phyloP scores from a whole-genome alignment of 2,113 vertebrate species.

The Oceanites oceanicus region DNA sequence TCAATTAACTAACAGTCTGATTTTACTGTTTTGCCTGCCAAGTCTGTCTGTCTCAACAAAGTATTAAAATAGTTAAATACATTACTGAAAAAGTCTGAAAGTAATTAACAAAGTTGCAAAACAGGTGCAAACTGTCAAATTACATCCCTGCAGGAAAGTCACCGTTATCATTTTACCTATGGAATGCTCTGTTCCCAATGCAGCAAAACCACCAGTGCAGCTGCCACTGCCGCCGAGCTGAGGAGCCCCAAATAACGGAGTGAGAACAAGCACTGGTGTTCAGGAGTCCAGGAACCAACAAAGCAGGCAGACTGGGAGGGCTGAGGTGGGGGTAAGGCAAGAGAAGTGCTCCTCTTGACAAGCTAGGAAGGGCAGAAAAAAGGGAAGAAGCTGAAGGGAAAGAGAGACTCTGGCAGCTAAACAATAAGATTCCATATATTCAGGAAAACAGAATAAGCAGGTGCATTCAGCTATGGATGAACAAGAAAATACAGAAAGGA shows the following conservation, averaged over 20 bases:
- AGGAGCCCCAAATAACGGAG: not conserved
- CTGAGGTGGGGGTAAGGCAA: not conserved
- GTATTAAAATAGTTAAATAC: constrained; percentile 8
- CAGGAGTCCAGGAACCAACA: constrained; percentile 12
- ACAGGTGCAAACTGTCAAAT: constrained; percentile 69
- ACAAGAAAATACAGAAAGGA: not conserved
- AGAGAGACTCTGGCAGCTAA: not conserved
- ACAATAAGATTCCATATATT: not conserved
- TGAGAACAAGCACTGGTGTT: not conserved
- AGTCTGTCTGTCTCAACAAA: not conserved
- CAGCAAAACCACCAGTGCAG: constrained; percentile 45
- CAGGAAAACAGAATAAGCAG: not conserved
- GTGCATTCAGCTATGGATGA: not conserved
- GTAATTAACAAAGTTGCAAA: constrained; percentile 18
- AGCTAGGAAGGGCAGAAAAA: not conserved
- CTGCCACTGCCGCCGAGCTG: constrained; percentile 30
- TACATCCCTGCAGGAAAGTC: constrained; percentile 55
- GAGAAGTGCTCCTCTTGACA: not conserved
- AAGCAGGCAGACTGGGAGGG: not conserved
- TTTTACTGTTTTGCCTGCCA: not conserved
- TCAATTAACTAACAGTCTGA: not conserved
- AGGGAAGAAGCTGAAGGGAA: not conserved
- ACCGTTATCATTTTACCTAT: constrained; percentile 59
- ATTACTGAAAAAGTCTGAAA: not conserved
- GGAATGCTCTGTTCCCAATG: constrained; percentile 51